Evolutionary conservation across 2,797 vertebrate species (phyloP).

Genomic region (Falco novaeseelandiae): DNA sequence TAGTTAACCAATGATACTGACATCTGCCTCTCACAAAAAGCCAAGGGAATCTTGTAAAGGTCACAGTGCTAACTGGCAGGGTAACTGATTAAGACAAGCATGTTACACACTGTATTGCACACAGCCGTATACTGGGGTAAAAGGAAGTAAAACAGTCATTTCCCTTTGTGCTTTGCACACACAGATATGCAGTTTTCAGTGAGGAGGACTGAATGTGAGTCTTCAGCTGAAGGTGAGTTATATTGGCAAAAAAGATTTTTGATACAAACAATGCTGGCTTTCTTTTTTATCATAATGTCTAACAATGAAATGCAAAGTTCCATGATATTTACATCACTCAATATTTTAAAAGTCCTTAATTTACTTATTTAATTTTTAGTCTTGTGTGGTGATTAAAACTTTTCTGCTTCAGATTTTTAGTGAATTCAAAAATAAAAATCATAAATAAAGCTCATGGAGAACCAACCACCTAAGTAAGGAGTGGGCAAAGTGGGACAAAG

Average conservation of each 20-base stretch:
- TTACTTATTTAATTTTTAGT: too few species aligned
- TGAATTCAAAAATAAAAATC: background rate
- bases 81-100: constrained; percentile 43
- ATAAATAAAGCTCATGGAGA: background rate
- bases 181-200: background rate
- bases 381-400: background rate
- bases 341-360: background rate
- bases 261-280: background rate
- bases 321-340: background rate
- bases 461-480: background rate
- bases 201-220: background rate
- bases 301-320: background rate
- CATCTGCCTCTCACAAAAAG: constrained; percentile 36
- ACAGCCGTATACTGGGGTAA: background rate
- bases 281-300: background rate
- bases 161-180: background rate
- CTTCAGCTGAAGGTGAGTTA: background rate
- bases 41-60: constrained; percentile 23
- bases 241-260: background rate
- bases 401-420: background rate
- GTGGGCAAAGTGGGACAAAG: background rate
- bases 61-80: constrained; percentile 9
- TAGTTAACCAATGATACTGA: constrained; percentile 29
- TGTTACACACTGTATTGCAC: background rate
- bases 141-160: background rate